Conservation (phyloP, 2,113 vertebrate genomes). For the Dicaeum eximium region DNA sequence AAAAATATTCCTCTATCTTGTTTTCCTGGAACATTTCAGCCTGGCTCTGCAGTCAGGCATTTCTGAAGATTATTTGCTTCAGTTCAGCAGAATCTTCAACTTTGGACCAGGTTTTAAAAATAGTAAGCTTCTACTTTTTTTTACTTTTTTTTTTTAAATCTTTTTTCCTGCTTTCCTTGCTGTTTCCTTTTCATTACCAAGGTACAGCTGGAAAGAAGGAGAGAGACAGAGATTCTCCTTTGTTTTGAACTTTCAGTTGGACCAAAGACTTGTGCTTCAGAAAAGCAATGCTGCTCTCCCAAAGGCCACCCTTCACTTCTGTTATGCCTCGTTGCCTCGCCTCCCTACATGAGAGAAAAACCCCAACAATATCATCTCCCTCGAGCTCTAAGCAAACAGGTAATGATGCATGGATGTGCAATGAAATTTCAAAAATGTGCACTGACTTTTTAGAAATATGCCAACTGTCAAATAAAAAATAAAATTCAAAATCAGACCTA, state of each 20-base stretch:
- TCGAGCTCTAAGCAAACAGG: conserved; percentile 22
- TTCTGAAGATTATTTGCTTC: conserved; percentile 20
- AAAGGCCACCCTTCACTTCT: conserved; percentile 13
- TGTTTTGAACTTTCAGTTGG: conserved; percentile 22
- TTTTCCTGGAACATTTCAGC: conserved; percentile 21
- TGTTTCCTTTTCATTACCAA: conserved; percentile 42
- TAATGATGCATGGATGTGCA: conserved; percentile 53
- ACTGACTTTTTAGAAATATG: conserved; percentile 67
- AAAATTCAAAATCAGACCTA: background rate
- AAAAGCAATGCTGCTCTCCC: background rate
- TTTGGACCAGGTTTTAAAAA: conserved; percentile 7
- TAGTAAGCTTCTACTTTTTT: background rate
- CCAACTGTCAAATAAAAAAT: conserved; percentile 4
- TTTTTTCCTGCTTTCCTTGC: background rate
- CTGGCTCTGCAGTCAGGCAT: background rate
- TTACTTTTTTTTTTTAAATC: rapidly evolving
- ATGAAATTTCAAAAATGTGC: conserved; percentile 60
- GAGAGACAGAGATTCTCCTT: background rate
- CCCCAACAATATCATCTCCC: conserved; percentile 17
- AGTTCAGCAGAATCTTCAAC: background rate
- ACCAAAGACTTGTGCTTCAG: conserved; percentile 28
- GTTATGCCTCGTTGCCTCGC: background rate
- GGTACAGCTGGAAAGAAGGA: background rate
- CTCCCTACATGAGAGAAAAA: conserved; percentile 34
- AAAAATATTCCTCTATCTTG: conserved; percentile 1